Percentiles rank a stretch among this genome's conserved stretches.
Conservation (phyloP, 2,888 invertebrate species). For the Dolomedes plantarius region DNA sequence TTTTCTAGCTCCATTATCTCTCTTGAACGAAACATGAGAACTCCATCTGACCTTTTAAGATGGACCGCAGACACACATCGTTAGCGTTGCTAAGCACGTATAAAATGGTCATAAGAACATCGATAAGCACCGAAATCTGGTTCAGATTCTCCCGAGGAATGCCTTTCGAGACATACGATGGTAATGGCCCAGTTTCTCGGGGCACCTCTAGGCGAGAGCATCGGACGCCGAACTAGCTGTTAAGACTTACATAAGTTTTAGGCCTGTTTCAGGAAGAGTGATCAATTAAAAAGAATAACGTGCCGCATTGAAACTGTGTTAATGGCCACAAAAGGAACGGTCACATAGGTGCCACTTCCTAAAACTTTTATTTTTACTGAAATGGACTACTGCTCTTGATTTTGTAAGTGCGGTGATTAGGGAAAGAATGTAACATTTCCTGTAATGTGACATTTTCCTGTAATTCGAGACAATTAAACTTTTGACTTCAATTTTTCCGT, state of each 20-base stretch:
- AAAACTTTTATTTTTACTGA: too few relatives aligned
- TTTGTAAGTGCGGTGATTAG: too few relatives aligned
- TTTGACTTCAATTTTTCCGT: too few relatives aligned
- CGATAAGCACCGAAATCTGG: neutral
- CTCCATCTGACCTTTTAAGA: too few relatives aligned
- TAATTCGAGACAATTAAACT: too few relatives aligned
- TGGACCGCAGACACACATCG: too few relatives aligned
- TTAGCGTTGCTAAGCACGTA: neutral
- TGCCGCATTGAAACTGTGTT: neutral
- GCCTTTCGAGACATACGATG: neutral
- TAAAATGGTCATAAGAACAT: neutral
- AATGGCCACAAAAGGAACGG: neutral
- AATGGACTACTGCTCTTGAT: too few relatives aligned
- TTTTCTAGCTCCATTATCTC: too few relatives aligned
- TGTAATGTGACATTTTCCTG: too few relatives aligned
- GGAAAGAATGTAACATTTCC: too few relatives aligned
- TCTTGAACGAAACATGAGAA: too few relatives aligned
- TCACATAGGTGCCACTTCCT: too few relatives aligned
- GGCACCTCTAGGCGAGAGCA: neutral
- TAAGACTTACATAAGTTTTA: neutral
- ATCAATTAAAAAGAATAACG: neutral
- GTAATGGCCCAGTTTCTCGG: neutral
- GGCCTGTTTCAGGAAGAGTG: neutral
- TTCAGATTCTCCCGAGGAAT: neutral
- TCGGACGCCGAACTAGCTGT: neutral